These are phyloP conservation scores for Cettia cetti DNA, from an alignment of 2,113 vertebrate genomes.

Conservation along the genomic window DNA sequence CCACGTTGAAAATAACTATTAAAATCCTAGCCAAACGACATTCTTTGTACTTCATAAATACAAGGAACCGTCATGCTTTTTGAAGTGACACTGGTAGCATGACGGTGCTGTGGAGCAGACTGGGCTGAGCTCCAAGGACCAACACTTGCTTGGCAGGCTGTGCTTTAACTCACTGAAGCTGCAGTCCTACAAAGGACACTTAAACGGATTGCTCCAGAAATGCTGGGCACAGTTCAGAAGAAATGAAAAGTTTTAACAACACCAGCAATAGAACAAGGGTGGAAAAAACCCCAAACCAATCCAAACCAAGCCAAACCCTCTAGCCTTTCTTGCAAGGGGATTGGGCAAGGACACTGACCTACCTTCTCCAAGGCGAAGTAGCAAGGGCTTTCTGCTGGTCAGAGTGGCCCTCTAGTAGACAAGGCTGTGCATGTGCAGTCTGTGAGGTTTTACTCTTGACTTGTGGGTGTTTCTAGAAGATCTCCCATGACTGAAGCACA, in stretches of 20 bases:
- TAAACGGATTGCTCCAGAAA: neutral
- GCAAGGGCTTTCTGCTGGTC: neutral
- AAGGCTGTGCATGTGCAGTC: neutral
- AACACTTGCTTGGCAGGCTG: accelerated
- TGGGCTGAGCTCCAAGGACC: neutral
- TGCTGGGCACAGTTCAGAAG: neutral
- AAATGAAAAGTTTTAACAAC: neutral
- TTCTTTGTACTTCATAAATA: neutral
- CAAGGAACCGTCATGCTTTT: neutral
- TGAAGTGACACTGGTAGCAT: neutral
- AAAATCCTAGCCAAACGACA: neutral
- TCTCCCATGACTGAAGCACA: neutral
- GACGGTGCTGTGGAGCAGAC: neutral
- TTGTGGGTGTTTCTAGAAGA: neutral
- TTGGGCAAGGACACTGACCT: neutral
- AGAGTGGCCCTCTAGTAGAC: neutral
- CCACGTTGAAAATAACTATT: neutral
- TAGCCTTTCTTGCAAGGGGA: neutral
- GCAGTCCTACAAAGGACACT: neutral
- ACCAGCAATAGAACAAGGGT: neutral
- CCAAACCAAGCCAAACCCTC: neutral
- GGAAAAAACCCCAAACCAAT: neutral
- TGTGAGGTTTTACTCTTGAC: neutral
- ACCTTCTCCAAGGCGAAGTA: neutral
- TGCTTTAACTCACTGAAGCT: neutral